Evolutionary conservation across 2,888 invertebrate species (phyloP).

Genomic region (Tetheella fluctuosa): DNA sequence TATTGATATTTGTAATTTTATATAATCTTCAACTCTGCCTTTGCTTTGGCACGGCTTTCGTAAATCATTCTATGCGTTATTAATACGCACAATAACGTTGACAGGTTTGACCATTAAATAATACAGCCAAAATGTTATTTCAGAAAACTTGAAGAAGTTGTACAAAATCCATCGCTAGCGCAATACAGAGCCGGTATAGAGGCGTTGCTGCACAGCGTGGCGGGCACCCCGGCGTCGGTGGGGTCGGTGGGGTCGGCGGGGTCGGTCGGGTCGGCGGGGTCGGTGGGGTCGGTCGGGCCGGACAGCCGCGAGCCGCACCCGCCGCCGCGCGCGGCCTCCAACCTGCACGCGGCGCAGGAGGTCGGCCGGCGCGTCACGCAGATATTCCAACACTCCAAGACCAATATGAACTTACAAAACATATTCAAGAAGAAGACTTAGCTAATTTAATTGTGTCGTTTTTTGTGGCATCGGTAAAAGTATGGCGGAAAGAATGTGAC

Average conservation of each 20-base stretch:
- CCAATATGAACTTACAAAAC: slow-evolving; percentile 75
- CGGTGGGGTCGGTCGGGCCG: slow-evolving; percentile 30
- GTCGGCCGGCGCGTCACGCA: slow-evolving; percentile 77
- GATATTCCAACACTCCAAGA: slow-evolving; percentile 78
- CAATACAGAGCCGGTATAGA: slow-evolving; percentile 74
- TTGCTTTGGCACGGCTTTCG: too few species aligned
- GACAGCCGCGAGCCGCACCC: slow-evolving; percentile 34
- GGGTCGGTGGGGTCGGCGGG: too few species aligned
- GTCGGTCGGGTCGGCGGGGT: slow-evolving; percentile 19
- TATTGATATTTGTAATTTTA: too few species aligned
- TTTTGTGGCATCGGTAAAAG: too few species aligned
- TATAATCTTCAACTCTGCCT: too few species aligned
- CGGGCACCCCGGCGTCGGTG: slow-evolving; percentile 25
- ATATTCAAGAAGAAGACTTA: slow-evolving; percentile 82
- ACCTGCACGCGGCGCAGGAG: slow-evolving; percentile 70
- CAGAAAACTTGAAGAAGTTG: slow-evolving; percentile 74
- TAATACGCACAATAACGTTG: too few species aligned
- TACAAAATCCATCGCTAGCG: slow-evolving; percentile 59
- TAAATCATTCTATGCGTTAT: too few species aligned
- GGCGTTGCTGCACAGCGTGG: slow-evolving; percentile 61
- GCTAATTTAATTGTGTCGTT: slow-evolving; percentile 8
- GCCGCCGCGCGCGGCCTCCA: slow-evolving; percentile 50
- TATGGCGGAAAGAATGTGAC: too few species aligned
- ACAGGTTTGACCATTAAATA: too few species aligned
- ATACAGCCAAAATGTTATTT: too few species aligned